Evolutionary conservation across 2,888 invertebrate genomes (phyloP).

Genomic region (Elegia similella): DNA sequence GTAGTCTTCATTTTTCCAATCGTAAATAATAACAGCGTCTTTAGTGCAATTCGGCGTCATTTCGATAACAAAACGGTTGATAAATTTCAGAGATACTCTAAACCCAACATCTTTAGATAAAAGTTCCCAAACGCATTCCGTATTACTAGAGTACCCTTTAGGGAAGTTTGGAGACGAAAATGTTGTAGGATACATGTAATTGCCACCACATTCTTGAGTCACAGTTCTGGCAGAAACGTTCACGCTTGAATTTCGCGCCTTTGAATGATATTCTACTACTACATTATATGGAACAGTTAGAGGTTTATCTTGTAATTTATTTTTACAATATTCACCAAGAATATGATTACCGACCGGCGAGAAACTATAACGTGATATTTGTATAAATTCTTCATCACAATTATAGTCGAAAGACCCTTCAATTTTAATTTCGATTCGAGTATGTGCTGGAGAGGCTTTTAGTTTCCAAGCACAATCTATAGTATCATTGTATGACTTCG

Average conservation of each 20-base stretch:
- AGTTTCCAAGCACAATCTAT: conserved; percentile 88
- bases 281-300: conserved; percentile 76
- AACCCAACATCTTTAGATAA: conserved; percentile 81
- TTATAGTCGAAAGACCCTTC: conserved; percentile 49
- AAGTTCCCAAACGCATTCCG: conserved; percentile 91
- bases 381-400: conserved; percentile 64
- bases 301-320: conserved; percentile 62
- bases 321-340: conserved; percentile 84
- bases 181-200: conserved; percentile 64
- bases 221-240: conserved; percentile 45
- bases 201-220: conserved; percentile 86
- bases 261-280: conserved; percentile 87
- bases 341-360: conserved; percentile 70
- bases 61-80: conserved; percentile 89
- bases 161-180: conserved; percentile 84
- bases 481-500: conserved; percentile 57
- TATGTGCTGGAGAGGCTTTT: conserved; percentile 62
- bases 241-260: conserved; percentile 45
- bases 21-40: conserved; percentile 86
- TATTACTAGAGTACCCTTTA: conserved; percentile 85
- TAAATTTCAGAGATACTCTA: conserved; percentile 85
- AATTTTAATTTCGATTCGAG: conserved; percentile 56
- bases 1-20: conserved; percentile 80
- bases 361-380: conserved; percentile 45
- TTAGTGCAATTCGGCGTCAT: conserved; percentile 85